These are phyloP conservation scores for Sisor rabdophorus DNA, from an alignment of 2,113 vertebrate genomes.

Conservation along the genomic window DNA sequence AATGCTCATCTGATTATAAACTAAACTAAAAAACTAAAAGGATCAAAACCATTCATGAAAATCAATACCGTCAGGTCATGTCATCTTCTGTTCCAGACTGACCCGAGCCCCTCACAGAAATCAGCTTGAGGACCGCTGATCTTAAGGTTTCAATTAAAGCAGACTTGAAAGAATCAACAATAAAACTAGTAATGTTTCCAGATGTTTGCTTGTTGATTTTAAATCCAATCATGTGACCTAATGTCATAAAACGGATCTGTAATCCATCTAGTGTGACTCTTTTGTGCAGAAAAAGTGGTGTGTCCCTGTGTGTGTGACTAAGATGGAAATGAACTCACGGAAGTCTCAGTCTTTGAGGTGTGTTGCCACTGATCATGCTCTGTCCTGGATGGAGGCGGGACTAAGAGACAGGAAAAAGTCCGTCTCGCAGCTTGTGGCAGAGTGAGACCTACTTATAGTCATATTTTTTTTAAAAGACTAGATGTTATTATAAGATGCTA, in stretches of 20 bases:
- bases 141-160: background rate
- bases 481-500: background rate
- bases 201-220: background rate
- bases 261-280: constrained; percentile 1
- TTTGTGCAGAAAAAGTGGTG: constrained; percentile 8
- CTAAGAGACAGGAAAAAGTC: constrained; percentile 58
- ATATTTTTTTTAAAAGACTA: background rate
- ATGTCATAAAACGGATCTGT: constrained; percentile 14
- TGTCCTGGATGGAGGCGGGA: constrained; percentile 49
- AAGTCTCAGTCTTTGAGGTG: constrained; percentile 63
- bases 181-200: background rate
- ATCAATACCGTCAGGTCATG: no score
- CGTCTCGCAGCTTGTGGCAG: constrained; percentile 74
- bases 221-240: constrained; percentile 15
- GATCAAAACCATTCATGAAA: no score
- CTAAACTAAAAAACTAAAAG: no score
- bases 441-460: constrained; percentile 57
- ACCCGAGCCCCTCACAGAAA: background rate
- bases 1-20: no score
- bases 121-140: background rate
- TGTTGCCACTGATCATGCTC: constrained; percentile 36
- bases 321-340: constrained; percentile 67
- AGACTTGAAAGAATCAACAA: background rate
- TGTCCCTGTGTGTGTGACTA: background rate
- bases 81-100: no score